Evolutionary conservation across 2,113 vertebrate species (phyloP).

Genomic region (Laticauda laticaudata): DNA sequence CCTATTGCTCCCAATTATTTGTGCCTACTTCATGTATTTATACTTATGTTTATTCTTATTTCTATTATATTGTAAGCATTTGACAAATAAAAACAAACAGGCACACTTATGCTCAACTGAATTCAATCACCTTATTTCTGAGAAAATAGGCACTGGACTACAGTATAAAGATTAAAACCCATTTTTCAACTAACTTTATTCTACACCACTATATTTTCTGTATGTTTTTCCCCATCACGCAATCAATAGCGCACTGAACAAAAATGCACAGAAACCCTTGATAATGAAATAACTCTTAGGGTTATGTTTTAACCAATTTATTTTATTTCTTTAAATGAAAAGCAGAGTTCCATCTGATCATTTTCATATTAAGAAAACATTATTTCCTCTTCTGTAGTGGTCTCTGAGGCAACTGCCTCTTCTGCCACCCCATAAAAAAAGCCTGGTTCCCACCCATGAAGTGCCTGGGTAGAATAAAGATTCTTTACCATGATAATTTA

Average conservation of each 20-base stretch:
- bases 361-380: neutral
- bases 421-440: neutral
- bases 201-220: neutral
- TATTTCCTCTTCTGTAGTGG: neutral
- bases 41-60: too few species aligned
- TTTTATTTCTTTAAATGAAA: neutral
- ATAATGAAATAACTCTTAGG: neutral
- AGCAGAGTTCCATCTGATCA: neutral
- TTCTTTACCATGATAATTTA: neutral
- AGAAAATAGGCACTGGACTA: neutral
- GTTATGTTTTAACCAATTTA: neutral
- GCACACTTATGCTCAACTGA: neutral
- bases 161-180: neutral
- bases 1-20: too few species aligned
- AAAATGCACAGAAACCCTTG: neutral
- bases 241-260: neutral
- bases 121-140: neutral
- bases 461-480: neutral
- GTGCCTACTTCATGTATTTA: too few species aligned
- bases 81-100: too few species aligned
- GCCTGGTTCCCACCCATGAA: neutral
- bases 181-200: neutral
- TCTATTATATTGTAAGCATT: too few species aligned
- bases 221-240: neutral
- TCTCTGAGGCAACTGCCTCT: neutral